Base-by-base conservation (phyloP, 2,797 vertebrate species). In the Sebastes hopkinsi region DNA sequence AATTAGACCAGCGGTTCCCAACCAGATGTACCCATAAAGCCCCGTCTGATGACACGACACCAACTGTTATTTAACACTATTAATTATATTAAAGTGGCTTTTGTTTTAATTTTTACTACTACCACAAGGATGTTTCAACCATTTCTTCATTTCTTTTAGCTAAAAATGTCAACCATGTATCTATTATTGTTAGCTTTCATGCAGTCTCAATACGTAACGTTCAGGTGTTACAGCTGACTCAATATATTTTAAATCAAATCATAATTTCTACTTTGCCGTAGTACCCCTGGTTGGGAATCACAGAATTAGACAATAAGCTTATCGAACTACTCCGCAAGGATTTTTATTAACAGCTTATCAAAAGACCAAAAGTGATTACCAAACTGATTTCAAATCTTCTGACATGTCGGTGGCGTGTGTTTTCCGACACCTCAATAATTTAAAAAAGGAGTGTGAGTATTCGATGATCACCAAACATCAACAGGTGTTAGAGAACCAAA, bases 391-490 rank as follows among this genome's bases (percentile, higher is more conserved):
- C 2, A 16, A 55, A 13, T 38, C 10, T 67, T 25, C 2, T 11
- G 2, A 32, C 13, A 66, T 50, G 22, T 27, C 13, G 59, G 2
- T 65, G 46, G 8, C 18, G 3, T 50, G 10, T 61, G n/a, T 77
- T 68, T 78, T 10, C 36, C 18, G 10, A 25, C 22, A 38, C 12
- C 18, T 60, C 18, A 6, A 50, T 54, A 16, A 42, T 1, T n/a
- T 1, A 61, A 61, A 55, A 32, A 4, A 11, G 4, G 3, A 50
- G 8, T 50, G 30, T 20, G 32, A 23, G 66, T 66, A 52, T 20
- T 72, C 25, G 50, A 25, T 50, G 58, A 84, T 82, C 82, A 77
- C 34, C 61, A 79, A 68, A 89, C 54, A 79, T 90, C 75, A 73
- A 60, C 75, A 79, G 80, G 55, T 65, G 75, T 87, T 87, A 85